These are phyloP conservation scores for Alsophila aescularia DNA, from an alignment of 2,888 invertebrate species.

Conservation along the genomic window DNA sequence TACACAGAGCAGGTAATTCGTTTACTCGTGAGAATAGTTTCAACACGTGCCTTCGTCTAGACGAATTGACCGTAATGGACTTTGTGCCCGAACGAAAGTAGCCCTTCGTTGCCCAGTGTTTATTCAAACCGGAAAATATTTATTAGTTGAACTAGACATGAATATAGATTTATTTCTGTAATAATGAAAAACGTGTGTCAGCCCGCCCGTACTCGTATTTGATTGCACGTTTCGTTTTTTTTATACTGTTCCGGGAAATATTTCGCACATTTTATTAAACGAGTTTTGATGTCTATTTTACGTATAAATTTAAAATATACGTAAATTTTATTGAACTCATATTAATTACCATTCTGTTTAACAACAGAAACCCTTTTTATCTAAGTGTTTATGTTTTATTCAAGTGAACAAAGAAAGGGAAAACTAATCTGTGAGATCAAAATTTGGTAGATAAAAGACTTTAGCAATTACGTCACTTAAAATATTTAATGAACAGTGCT, in stretches of 20 bases:
- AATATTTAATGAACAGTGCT: constrained; percentile 83
- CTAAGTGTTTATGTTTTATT: constrained; percentile 15
- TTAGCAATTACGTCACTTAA: constrained; percentile 79
- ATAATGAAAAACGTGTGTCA: constrained; percentile 18
- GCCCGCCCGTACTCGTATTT: constrained; percentile 22
- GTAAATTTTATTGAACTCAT: background rate
- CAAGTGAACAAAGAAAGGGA: constrained; percentile 42
- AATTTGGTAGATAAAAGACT: constrained; percentile 69
- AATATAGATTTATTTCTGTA: constrained; percentile 41
- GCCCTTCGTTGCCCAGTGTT: constrained; percentile 51
- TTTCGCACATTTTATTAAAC: constrained; percentile 3
- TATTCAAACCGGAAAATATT: constrained; percentile 55
- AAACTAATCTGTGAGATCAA: constrained; percentile 61
- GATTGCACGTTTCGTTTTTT: constrained; percentile 18
- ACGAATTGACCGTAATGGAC: constrained; percentile 79
- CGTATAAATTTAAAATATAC: background rate
- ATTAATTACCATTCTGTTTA: constrained; percentile 1
- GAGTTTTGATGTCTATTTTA: constrained; percentile 8
- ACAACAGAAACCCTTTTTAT: constrained; percentile 10
- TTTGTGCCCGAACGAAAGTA: constrained; percentile 64
- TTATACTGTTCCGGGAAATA: constrained; percentile 13
- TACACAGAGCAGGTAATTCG: constrained; percentile 75
- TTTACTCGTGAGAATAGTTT: constrained; percentile 80
- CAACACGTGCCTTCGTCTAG: constrained; percentile 76
- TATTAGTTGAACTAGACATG: constrained; percentile 45